Conservation (phyloP, 2,113 vertebrate genomes). For the Ammodytes dubius region DNA sequence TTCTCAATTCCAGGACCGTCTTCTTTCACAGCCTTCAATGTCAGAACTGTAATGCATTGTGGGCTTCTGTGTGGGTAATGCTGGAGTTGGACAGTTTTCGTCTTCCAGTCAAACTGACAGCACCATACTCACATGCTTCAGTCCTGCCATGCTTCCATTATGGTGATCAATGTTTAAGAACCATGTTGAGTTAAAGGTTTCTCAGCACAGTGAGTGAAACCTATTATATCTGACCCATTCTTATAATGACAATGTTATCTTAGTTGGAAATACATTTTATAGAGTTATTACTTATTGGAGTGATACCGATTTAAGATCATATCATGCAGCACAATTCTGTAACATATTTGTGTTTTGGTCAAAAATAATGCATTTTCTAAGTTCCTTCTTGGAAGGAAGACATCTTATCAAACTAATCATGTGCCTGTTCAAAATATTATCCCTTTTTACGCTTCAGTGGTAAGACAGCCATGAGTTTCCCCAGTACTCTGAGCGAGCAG, state of each 20-base stretch:
- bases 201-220: background rate
- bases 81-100: background rate
- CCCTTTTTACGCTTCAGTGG: background rate
- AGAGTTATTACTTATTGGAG: background rate
- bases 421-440: background rate
- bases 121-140: background rate
- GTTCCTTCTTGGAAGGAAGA: background rate
- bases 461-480: background rate
- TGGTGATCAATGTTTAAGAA: background rate
- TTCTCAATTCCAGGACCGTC: slow-evolving; percentile 25
- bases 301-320: background rate
- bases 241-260: background rate
- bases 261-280: background rate
- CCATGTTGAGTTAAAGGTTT: background rate
- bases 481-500: background rate
- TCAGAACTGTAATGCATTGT: slow-evolving; percentile 18
- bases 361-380: background rate
- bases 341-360: background rate
- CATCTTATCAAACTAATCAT: background rate
- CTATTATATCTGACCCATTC: too few relatives aligned
- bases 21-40: slow-evolving; percentile 42
- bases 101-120: background rate
- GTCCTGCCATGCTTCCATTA: background rate
- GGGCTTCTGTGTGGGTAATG: background rate
- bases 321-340: background rate